Evolutionary conservation across 64 coral and sea anemone genomes (phyloP).

Genomic region (Actinia equina): DNA sequence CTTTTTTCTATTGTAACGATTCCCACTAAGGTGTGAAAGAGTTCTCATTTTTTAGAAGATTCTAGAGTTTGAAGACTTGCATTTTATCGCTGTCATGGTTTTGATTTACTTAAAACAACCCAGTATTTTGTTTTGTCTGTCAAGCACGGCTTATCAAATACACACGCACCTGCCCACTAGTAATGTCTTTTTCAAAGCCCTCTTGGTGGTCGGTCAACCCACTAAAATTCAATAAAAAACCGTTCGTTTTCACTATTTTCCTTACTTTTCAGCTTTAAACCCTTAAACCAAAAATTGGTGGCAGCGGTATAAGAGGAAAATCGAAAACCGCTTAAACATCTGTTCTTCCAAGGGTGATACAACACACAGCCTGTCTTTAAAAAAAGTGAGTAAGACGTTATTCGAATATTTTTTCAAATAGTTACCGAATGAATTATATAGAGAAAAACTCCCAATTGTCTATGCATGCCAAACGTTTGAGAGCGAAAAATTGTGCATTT

Average conservation of each 20-base stretch:
- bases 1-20: background rate
- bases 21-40: no score
- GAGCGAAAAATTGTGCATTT: background rate
- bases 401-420: background rate
- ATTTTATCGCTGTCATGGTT: background rate
- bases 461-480: background rate
- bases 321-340: background rate
- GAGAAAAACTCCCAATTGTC: background rate
- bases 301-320: no score
- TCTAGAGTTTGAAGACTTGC: no score
- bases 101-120: background rate
- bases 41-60: no score
- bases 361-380: background rate
- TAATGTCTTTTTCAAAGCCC: background rate
- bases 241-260: background rate
- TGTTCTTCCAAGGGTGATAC: background rate
- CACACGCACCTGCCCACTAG: background rate
- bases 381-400: background rate
- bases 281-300: background rate
- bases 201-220: background rate
- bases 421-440: background rate
- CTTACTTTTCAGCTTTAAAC: background rate
- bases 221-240: conserved; percentile 3
- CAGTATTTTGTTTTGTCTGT: background rate
- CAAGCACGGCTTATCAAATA: background rate